Base-by-base conservation (phyloP, 64 coral and sea anemone genomes). In the Acropora yongei region DNA sequence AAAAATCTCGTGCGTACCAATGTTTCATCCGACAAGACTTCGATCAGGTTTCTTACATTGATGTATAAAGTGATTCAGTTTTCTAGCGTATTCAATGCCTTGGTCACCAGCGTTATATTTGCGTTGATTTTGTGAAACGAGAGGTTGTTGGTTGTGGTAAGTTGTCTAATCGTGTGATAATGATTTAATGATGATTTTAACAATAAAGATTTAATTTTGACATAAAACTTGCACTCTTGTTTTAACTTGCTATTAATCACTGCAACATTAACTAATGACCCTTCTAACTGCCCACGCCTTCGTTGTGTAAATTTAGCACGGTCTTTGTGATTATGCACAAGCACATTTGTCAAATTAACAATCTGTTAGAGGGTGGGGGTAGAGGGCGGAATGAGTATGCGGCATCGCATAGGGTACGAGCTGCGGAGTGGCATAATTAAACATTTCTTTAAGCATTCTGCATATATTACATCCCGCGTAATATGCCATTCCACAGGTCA, bases 121-220 rank as follows among this genome's bases (percentile, higher is more conserved):
- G 66, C 66, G 18, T 68, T 17, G 18, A 68, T 68, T 68, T 68
- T 68, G 19, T 72, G 3, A 39, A 72, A 4, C 30, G 30, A 72
- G 6, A n/a, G n/a, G 4, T 6, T 1, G 4, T 6, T 1, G 6
- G 4, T 4, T 72, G 3, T 39, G 30, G 5, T 9, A 72, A 72
- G n/a, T 44, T n/a, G 49, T 46, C 11, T 42, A 43, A 82, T 39
- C 43, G 19, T 82, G 9, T 81, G 9, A 6, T 18, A 11, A 58
- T 44, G 20, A 43, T 63, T 63, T 19, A 2, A 42, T 61, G 51
- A 63, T 61, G 43, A 82, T 43, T 80, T 10, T 83, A 66, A 66
- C 82, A 84, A 84, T 84, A 84, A 84, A 84, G 82, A 84, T 84
- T 39, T 84, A 84, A 84, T 84, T 84, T 84, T 84, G 81, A 48